These are phyloP conservation scores for Drosophila yooni DNA, from an alignment of 2,888 invertebrate species.

Conservation along the genomic window DNA sequence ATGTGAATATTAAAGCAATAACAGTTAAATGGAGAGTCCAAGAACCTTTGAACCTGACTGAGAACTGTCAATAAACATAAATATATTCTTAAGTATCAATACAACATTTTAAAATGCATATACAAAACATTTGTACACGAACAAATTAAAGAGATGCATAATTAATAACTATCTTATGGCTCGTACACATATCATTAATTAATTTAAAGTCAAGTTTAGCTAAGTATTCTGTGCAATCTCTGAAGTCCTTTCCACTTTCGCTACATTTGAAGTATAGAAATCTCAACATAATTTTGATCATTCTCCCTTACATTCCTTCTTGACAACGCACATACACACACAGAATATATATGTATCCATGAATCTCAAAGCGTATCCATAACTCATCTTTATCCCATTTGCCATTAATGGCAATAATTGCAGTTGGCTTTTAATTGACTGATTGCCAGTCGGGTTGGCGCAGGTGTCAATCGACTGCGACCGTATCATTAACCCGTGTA, in stretches of 20 bases:
- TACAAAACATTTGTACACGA: not conserved
- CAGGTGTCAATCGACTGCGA: conserved; percentile 56
- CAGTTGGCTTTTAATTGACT: conserved; percentile 74
- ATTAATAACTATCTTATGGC: not conserved
- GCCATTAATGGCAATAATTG: conserved; percentile 64
- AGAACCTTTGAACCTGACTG: not conserved
- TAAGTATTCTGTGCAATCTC: not conserved
- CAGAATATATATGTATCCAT: not conserved
- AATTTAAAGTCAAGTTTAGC: not conserved
- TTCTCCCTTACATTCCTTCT: not conserved
- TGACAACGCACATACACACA: not conserved
- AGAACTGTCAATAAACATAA: not conserved
- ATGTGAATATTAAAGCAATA: conserved; percentile 9
- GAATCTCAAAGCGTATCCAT: conserved; percentile 3
- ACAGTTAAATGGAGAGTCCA: not conserved
- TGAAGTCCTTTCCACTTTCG: conserved; percentile 30
- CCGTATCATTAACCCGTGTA: not conserved
- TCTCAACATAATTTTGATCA: conserved; percentile 14
- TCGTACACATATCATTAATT: not conserved
- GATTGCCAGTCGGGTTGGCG: conserved; percentile 51
- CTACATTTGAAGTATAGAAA: not conserved
- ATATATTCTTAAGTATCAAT: not conserved
- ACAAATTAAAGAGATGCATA: not conserved
- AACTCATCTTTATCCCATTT: conserved; percentile 54
- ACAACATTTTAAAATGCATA: not conserved